Evolutionary conservation across 2,888 invertebrate genomes (phyloP).

Genomic region (Lepidochitona cinerea): DNA sequence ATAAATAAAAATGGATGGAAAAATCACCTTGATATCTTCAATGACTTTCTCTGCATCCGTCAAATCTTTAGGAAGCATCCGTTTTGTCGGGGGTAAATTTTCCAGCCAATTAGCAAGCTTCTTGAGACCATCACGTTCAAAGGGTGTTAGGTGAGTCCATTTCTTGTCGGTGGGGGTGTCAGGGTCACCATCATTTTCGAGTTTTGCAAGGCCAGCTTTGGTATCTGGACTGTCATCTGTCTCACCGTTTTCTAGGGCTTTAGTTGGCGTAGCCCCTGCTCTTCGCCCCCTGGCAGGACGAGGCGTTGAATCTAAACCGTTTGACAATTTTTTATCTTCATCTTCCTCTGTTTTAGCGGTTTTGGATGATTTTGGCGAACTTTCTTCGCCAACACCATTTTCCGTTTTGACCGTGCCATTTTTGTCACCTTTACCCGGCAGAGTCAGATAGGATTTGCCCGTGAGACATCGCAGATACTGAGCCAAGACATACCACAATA

Average conservation of each 20-base stretch:
- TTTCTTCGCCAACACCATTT: neutral
- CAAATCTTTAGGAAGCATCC: conserved; percentile 91
- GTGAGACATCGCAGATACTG: conserved; percentile 90
- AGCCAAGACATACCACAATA: conserved; percentile 97
- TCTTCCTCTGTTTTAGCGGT: neutral
- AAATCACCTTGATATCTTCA: conserved; percentile 79
- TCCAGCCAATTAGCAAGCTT: conserved; percentile 88
- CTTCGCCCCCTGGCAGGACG: neutral
- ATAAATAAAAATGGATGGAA: no score
- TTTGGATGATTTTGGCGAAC: neutral
- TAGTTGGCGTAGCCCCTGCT: neutral
- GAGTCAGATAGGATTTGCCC: conserved; percentile 73
- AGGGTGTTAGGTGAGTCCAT: conserved; percentile 52
- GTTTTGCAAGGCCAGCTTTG: neutral
- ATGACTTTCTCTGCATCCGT: conserved; percentile 91
- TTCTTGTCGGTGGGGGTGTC: conserved; percentile 21
- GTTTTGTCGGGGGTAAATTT: conserved; percentile 88
- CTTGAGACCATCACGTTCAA: conserved; percentile 71
- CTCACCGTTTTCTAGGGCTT: neutral
- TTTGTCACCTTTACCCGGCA: conserved; percentile 33
- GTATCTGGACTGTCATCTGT: neutral
- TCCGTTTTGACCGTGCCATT: neutral
- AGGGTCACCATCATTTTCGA: neutral
- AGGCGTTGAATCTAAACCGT: neutral
- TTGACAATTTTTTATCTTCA: neutral